Percentiles rank a stretch among this genome's conserved stretches.
These are phyloP conservation scores for Stenichneumon culpator DNA, from an alignment of 2,888 invertebrate species.

Conservation along the genomic window DNA sequence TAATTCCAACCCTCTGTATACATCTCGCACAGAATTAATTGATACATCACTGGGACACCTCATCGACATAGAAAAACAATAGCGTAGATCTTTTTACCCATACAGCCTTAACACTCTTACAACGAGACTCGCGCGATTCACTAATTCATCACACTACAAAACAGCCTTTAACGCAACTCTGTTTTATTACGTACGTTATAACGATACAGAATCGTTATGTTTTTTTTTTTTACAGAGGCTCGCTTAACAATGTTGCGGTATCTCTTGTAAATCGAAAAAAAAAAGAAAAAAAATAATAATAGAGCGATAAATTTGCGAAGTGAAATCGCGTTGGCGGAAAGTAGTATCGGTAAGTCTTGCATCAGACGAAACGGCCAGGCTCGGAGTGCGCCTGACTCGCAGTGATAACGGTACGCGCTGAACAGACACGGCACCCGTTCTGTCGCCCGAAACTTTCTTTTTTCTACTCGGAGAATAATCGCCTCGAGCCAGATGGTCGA, in stretches of 20 bases:
- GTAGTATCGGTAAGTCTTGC: background rate
- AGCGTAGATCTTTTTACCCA: background rate
- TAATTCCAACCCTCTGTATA: background rate
- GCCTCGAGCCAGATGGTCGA: slow-evolving; percentile 26
- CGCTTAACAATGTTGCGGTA: slow-evolving; percentile 65
- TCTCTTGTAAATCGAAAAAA: background rate
- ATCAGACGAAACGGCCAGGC: slow-evolving; percentile 8
- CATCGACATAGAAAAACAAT: background rate
- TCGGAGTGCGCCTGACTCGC: background rate
- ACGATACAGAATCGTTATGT: background rate
- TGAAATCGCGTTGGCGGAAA: background rate
- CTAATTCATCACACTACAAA: slow-evolving; percentile 59
- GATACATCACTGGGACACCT: background rate
- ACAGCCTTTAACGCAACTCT: background rate
- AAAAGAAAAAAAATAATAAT: slow-evolving; percentile 28
- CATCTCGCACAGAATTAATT: slow-evolving; percentile 2
- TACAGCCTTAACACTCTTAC: slow-evolving; percentile 56
- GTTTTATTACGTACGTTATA: background rate
- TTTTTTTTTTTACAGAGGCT: slow-evolving; percentile 1
- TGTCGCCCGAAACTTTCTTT: slow-evolving; percentile 12
- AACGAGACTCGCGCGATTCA: slow-evolving; percentile 67
- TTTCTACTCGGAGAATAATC: slow-evolving; percentile 41
- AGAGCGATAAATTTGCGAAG: slow-evolving; percentile 59
- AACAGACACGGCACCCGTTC: background rate
- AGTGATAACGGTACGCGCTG: slow-evolving; percentile 30